phyloP scores from a whole-genome alignment of 2,888 invertebrate species.

The Diplazon laetatorius region DNA sequence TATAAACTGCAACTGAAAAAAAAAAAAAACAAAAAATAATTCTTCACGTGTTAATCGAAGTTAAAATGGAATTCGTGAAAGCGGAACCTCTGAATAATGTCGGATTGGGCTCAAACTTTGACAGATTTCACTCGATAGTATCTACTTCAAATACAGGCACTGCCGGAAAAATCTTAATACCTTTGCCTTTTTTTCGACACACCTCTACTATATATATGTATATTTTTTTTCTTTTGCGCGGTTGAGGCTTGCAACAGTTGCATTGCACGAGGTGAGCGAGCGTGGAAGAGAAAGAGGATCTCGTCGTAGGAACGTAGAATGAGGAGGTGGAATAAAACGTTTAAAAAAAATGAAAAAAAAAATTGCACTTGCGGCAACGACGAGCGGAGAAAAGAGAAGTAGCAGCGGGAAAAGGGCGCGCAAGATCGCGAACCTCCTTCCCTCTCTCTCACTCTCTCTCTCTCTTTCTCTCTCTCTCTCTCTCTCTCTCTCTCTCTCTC shows the following conservation, averaged over 20 bases:
- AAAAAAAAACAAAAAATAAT: too few relatives aligned
- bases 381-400: conserved; percentile 47
- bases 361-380: conserved; percentile 41
- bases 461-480: background rate
- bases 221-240: too few relatives aligned
- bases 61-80: too few relatives aligned
- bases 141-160: too few relatives aligned
- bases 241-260: conserved; percentile 13
- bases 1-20: too few relatives aligned
- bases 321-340: conserved; percentile 45
- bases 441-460: conserved; percentile 11
- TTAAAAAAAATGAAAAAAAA: too few relatives aligned
- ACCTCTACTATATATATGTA: background rate
- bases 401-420: conserved; percentile 56
- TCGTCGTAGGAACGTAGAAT: conserved; percentile 35
- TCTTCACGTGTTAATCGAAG: too few relatives aligned
- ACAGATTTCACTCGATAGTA: too few relatives aligned
- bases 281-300: conserved; percentile 57
- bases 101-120: too few relatives aligned
- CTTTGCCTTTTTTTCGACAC: too few relatives aligned
- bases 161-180: too few relatives aligned
- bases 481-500: conserved; percentile 14
- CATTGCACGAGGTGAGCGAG: conserved; percentile 47
- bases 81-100: too few relatives aligned
- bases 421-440: conserved; percentile 55